These are phyloP conservation scores for Nasalis larvatus DNA, from an alignment of 2,113 vertebrate genomes.

Conservation along the genomic window DNA sequence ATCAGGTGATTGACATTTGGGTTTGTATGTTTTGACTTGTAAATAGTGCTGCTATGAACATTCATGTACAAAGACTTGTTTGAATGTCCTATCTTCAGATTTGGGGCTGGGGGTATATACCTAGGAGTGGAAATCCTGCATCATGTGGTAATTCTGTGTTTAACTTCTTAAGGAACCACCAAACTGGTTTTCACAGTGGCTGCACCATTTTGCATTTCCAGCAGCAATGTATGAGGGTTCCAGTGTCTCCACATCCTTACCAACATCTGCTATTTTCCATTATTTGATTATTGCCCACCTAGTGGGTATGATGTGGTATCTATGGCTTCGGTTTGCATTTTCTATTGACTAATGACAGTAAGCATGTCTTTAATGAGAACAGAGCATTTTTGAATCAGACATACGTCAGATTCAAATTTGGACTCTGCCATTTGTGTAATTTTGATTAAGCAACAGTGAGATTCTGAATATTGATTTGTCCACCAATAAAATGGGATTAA, in stretches of 20 bases:
- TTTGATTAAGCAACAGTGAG: background rate
- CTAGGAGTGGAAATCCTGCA: background rate
- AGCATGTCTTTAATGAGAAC: background rate
- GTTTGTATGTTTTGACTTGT: background rate
- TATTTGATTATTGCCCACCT: background rate
- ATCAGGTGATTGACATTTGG: background rate
- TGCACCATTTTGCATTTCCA: background rate
- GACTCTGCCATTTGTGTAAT: background rate
- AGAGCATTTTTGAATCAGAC: background rate
- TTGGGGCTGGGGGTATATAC: background rate
- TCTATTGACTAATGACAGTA: background rate
- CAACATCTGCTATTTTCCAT: background rate
- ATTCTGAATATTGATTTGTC: background rate
- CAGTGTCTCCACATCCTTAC: rapidly evolving
- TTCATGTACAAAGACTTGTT: background rate
- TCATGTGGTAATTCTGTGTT: background rate
- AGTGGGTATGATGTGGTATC: background rate
- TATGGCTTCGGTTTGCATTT: background rate
- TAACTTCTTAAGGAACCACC: background rate
- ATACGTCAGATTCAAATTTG: background rate
- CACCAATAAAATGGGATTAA: rapidly evolving
- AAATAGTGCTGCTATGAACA: background rate
- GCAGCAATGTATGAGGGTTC: background rate
- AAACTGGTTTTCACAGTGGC: background rate
- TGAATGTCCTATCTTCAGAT: background rate